These are phyloP conservation scores for Synergus itoensis DNA, from an alignment of 2,888 invertebrate species.

Conservation along the genomic window DNA sequence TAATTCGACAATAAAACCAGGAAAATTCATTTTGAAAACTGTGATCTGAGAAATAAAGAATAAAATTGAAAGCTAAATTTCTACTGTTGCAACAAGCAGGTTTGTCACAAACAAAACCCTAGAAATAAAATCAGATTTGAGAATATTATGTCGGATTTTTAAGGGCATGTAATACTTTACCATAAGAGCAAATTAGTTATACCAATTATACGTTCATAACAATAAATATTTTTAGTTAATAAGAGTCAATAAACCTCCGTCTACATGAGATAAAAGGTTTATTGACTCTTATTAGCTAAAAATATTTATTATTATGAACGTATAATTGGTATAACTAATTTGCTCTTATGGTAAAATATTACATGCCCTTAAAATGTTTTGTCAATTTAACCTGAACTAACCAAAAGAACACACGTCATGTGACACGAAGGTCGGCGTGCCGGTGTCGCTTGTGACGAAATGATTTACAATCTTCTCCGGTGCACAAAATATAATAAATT, in stretches of 20 bases:
- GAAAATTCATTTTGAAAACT: too few species aligned
- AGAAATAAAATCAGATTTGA: not conserved
- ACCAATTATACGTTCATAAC: too few species aligned
- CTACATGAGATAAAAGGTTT: too few species aligned
- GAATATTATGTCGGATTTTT: not conserved
- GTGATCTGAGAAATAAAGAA: not conserved
- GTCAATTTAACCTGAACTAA: not conserved
- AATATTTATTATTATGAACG: too few species aligned
- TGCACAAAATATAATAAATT: not conserved
- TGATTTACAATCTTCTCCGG: not conserved
- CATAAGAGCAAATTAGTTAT: too few species aligned
- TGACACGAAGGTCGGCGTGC: not conserved
- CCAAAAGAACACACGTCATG: constrained; percentile 5
- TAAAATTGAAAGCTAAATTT: not conserved
- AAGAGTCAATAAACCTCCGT: too few species aligned
- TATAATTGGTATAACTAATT: too few species aligned
- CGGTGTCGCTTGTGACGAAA: not conserved
- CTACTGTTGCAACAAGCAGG: not conserved
- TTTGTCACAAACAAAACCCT: not conserved
- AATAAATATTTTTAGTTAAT: too few species aligned
- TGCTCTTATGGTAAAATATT: too few species aligned
- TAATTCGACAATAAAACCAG: too few species aligned
- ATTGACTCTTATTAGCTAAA: too few species aligned
- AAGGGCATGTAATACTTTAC: too few species aligned
- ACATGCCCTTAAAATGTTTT: not conserved